Evolutionary conservation across 2,113 vertebrate genomes (phyloP), one percentile per base, ranked within the genome.

Genomic region (Clupea harengus): DNA sequence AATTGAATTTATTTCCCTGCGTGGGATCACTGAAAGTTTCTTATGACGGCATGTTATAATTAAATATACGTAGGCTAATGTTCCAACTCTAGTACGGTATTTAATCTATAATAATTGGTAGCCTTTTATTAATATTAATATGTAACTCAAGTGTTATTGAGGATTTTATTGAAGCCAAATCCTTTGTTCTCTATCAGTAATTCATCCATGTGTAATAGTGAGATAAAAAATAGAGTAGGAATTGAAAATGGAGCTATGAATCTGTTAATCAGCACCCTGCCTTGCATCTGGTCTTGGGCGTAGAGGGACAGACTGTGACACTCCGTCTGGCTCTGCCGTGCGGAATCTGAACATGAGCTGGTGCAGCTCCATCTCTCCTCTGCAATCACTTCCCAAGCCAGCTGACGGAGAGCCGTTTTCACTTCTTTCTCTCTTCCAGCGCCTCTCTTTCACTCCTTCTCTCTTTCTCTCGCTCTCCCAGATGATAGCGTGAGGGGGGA

Each of bases 261-360:
- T 25, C 6, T 25, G 57, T 64, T 78, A 78, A 78, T 78, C 72
- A 78, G 28, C 72, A 39, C 72, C 10, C 72, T 78, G 72, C 88
- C 47, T 20, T 75, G 45, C 81, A 83, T 85, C 64, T 86, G 46
- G 17, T 80, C 81, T 44, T 57, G 4, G 9, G 72, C 32, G 54
- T 45, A 20, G 44, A 80, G 75, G n/a, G 67, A 50, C 81, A 78
- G 85, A 45, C 80, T 85, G 82, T 25, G 83, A 49, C 75, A 85
- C 60, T 52, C 28, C 78, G 22, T 87, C 45, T 86, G 60, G n/a
- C 82, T 54, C 28, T 44, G 64, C 83, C 45, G n/a, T 60, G 75
- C 25, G 72, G 75, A 81, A 83, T 82, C 80, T 85, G 54, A 72
- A 75, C 52, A 82, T 28, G 57, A n/a, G 15, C 81, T 88, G 84